Evolutionary conservation across 2,113 vertebrate species (phyloP), one percentile per base, ranked within the genome.

Genomic region (Ploceus nigricollis): DNA sequence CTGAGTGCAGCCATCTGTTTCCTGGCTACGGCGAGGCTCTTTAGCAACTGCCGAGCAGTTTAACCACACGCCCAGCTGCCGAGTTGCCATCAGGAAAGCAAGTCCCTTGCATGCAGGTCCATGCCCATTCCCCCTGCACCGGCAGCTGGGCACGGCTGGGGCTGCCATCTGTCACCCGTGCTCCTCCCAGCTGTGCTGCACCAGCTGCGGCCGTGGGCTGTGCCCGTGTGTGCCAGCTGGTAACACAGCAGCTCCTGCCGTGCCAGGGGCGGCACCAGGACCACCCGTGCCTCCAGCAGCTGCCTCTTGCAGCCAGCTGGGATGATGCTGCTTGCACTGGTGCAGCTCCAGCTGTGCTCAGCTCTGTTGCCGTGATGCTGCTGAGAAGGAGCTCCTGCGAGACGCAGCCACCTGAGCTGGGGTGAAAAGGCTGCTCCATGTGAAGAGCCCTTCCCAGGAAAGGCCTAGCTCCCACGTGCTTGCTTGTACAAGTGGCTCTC

Each of bases 1-100:
- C 69, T 94, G 95, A 96, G 88, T 10, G 0, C 45, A 61, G 94
- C 96, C 97, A 97, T 97, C 97, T 97, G 97, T 97, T 97, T 97
- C 97, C 97, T 97, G 97, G 90, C 93, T 89, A 82, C 18, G 0
- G 87, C 1, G 7, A 60, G 87, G 76, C 96, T 97, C 95, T 97
- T 95, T 96, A 96, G 96, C 97, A 97, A 97, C 94, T 81, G 76
- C 81, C 0, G 17, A 95, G 94, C 95, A 93, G 97, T 97, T 97
- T 93, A 97, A 97, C 97, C 96, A 90, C 97, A 97, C 7, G 1
- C 68, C 58, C 94, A 78, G 96, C 89, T 97, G 97, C 85, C 1
- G 20, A 89, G 56, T 19, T 83, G 81, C 86, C n/a, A 0, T 63
- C 63, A 15, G 82, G 82, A 88, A 48, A 50, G 84, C 72, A 28